Evolutionary conservation across 2,113 vertebrate species (phyloP).

Genomic region (Cryptomyrus ogoouensis): DNA sequence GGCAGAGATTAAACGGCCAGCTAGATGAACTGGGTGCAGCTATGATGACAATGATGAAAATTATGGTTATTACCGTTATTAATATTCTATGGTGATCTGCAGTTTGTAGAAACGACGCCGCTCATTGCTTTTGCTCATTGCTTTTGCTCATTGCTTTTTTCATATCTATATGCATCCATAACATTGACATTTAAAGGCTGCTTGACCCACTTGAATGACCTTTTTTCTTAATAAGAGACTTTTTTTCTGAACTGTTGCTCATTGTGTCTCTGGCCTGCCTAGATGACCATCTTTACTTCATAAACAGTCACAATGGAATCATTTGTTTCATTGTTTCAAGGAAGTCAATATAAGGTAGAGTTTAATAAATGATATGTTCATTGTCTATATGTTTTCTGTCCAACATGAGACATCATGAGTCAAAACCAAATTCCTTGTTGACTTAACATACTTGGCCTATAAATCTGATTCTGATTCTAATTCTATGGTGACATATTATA

Average conservation of each 20-base stretch:
- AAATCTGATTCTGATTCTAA: background rate
- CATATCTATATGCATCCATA: background rate
- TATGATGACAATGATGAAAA: background rate
- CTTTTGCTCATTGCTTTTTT: background rate
- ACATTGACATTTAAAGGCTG: background rate
- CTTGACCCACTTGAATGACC: background rate
- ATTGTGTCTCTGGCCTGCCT: background rate
- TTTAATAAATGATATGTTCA: background rate
- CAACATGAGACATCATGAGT: background rate
- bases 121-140: background rate
- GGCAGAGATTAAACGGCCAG: background rate
- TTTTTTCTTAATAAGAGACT: background rate
- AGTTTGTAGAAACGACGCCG: background rate
- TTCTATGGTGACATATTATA: background rate
- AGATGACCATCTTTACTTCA: background rate
- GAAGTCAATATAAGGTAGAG: background rate
- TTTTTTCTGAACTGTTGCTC: background rate
- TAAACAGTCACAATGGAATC: background rate
- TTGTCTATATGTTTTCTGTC: background rate
- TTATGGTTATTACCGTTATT: background rate
- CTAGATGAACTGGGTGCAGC: background rate
- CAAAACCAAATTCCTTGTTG: background rate
- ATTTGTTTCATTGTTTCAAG: background rate
- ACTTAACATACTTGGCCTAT: background rate
- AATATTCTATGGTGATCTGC: background rate